Conservation (phyloP, 2,888 invertebrate genomes). For the Chymomyza amoena region DNA sequence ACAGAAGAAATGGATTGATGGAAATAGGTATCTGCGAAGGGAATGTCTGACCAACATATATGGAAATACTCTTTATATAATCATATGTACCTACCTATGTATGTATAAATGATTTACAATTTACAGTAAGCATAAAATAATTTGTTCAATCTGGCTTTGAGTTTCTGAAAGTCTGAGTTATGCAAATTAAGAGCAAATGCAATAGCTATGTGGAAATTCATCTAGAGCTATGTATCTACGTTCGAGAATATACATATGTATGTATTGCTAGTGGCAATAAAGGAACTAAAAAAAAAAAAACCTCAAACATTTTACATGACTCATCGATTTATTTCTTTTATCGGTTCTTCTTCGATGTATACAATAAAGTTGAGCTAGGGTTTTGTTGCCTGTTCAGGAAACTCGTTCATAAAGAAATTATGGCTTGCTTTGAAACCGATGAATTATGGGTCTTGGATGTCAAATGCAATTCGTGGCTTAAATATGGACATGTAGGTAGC, state of each 20-base stretch:
- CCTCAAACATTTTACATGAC: slow-evolving; percentile 39
- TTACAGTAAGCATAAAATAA: neutral
- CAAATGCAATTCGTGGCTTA: slow-evolving; percentile 43
- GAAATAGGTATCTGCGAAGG: too few species aligned
- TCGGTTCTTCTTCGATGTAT: neutral
- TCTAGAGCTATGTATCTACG: too few species aligned
- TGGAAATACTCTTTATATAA: too few species aligned
- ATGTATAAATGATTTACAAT: too few species aligned
- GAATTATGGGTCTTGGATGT: slow-evolving; percentile 50
- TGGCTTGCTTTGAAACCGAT: slow-evolving; percentile 11
- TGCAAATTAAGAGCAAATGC: neutral
- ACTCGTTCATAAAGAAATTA: slow-evolving; percentile 49
- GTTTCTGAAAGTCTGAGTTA: neutral
- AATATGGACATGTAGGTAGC: slow-evolving; percentile 20
- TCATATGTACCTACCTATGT: too few species aligned
- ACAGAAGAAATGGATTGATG: too few species aligned
- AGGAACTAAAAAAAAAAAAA: slow-evolving; percentile 24
- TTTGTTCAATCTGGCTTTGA: too few species aligned
- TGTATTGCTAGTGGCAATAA: neutral
- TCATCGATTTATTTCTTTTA: slow-evolving; percentile 46
- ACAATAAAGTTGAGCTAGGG: neutral
- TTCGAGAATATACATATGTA: neutral
- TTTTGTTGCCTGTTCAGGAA: slow-evolving; percentile 6
- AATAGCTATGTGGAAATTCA: neutral
- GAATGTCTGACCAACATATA: too few species aligned